These are phyloP conservation scores for Pasiphila rectangulata DNA, from an alignment of 2,888 invertebrate species.

Conservation along the genomic window DNA sequence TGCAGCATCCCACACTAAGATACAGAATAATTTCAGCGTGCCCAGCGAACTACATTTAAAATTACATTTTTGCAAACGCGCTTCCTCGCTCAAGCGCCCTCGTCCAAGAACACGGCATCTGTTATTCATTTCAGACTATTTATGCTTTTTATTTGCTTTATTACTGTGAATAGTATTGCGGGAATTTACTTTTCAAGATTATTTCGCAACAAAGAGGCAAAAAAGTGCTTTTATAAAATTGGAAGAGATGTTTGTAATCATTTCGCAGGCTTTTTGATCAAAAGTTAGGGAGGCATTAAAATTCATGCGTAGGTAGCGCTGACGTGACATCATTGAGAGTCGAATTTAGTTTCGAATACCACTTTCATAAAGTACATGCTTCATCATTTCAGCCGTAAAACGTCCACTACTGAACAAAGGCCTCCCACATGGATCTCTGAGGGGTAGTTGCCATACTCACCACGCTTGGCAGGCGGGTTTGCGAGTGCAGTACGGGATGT, in stretches of 20 bases:
- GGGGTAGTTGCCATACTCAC: no score
- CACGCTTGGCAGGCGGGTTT: no score
- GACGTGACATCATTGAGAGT: neutral
- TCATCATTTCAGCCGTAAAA: no score
- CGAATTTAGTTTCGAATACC: neutral
- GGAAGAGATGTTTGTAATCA: constrained; percentile 4
- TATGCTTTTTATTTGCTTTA: constrained; percentile 18
- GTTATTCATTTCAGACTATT: constrained; percentile 31
- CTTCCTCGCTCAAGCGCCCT: constrained; percentile 25
- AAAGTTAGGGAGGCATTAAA: constrained; percentile 1
- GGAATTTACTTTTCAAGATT: constrained; percentile 12
- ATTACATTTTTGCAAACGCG: constrained; percentile 39
- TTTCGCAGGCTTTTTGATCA: constrained; percentile 1
- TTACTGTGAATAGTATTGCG: constrained; percentile 14
- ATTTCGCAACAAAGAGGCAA: constrained; percentile 10
- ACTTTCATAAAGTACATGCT: no score
- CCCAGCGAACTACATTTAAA: constrained; percentile 35
- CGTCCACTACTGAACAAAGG: no score
- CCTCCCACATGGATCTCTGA: no score
- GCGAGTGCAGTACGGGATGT: no score
- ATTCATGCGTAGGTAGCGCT: constrained; percentile 17
- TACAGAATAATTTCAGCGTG: constrained; percentile 1
- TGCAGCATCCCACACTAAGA: neutral
- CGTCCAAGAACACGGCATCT: constrained; percentile 29
- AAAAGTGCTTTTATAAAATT: constrained; percentile 12